Conservation (phyloP, 2,797 vertebrate species). For the Labeo calbasu region DNA sequence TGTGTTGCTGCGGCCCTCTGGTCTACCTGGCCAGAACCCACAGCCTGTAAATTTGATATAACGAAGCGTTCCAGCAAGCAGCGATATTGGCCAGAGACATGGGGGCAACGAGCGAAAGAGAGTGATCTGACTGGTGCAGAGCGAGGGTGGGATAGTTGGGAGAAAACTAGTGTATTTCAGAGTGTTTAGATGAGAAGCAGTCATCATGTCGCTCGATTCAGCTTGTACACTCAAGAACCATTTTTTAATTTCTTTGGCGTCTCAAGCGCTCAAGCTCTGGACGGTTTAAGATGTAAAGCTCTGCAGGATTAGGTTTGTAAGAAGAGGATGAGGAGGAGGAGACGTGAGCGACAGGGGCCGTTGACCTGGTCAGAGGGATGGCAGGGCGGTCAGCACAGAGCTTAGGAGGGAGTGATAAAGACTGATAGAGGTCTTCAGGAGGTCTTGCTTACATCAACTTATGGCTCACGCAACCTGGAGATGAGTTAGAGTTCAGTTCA, state of each 20-base stretch:
- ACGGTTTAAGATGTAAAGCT: slow-evolving; percentile 74
- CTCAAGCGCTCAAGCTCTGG: slow-evolving; percentile 22
- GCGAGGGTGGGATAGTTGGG: slow-evolving; percentile 13
- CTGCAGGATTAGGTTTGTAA: slow-evolving; percentile 69
- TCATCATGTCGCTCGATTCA: background rate
- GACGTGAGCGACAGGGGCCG: slow-evolving; percentile 57
- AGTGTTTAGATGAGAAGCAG: slow-evolving; percentile 54
- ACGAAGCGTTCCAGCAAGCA: slow-evolving; percentile 64
- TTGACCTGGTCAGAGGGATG: slow-evolving; percentile 52
- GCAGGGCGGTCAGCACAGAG: slow-evolving; percentile 59
- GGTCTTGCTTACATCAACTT: slow-evolving; percentile 23
- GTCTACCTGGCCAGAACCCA: slow-evolving; percentile 66
- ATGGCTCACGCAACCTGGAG: slow-evolving; percentile 40
- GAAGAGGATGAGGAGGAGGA: slow-evolving; percentile 63
- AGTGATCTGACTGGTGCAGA: slow-evolving; percentile 45
- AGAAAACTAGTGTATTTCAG: slow-evolving; percentile 1
- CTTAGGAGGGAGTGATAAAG: slow-evolving; percentile 47
- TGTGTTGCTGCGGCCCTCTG: slow-evolving; percentile 61
- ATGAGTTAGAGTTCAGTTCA: slow-evolving; percentile 65
- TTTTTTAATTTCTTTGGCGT: slow-evolving; percentile 45
- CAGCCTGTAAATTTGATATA: slow-evolving; percentile 80
- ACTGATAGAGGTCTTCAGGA: background rate
- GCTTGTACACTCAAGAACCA: slow-evolving; percentile 14
- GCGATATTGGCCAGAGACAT: slow-evolving; percentile 65
- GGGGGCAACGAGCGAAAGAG: slow-evolving; percentile 27